Percentiles rank a stretch among this genome's conserved stretches.
Conservation (phyloP, 2,113 vertebrate species). For the Raja brachyura region DNA sequence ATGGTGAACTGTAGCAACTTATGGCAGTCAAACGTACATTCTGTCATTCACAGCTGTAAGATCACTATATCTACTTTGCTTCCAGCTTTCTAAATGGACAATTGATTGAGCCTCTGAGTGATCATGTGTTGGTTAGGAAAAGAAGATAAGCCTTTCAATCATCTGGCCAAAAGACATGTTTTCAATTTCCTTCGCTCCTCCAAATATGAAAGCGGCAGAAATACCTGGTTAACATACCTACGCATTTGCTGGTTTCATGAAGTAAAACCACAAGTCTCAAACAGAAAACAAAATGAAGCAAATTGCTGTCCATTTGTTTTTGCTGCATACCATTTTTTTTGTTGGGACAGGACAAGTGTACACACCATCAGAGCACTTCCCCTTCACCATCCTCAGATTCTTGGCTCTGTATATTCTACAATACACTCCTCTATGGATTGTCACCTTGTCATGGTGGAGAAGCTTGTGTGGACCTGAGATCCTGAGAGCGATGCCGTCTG, state of each 20-base stretch:
- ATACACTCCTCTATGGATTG: too few relatives aligned
- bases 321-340: not conserved
- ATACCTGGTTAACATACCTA: not conserved
- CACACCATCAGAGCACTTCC: not conserved
- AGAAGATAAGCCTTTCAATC: not conserved
- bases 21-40: too few relatives aligned
- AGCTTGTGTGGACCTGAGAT: too few relatives aligned
- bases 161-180: not conserved
- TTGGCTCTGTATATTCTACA: not conserved
- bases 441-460: too few relatives aligned
- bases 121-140: not conserved
- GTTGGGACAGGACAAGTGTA: not conserved
- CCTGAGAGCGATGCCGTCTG: too few relatives aligned
- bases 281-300: not conserved
- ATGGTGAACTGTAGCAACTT: not conserved
- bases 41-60: not conserved
- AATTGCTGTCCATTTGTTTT: not conserved
- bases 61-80: not conserved
- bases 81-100: not conserved
- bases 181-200: not conserved
- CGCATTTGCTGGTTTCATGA: not conserved
- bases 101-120: not conserved
- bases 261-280: not conserved
- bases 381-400: too few relatives aligned
- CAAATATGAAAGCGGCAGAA: not conserved